Evolutionary conservation across 2,888 invertebrate species (phyloP).

Genomic region (Machimus atricapillus): DNA sequence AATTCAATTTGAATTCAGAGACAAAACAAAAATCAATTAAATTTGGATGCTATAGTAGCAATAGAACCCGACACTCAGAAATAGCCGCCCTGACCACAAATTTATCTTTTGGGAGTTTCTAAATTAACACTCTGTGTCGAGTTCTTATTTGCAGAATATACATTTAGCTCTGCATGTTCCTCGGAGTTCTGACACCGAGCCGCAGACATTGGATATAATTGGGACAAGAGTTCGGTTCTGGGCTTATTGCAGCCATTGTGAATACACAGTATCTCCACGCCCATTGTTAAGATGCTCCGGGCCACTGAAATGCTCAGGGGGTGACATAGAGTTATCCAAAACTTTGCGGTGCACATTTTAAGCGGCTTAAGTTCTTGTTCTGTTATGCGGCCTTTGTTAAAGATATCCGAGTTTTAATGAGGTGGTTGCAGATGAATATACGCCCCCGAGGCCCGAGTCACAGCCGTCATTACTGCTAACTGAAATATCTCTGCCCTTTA

Average conservation of each 20-base stretch:
- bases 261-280: background rate
- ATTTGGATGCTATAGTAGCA: conserved; percentile 5
- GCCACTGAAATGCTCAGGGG: background rate
- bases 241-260: conserved; percentile 17
- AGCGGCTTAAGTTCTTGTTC: conserved; percentile 30
- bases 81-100: conserved; percentile 14
- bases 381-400: conserved; percentile 7
- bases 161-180: background rate
- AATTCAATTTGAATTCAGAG: background rate
- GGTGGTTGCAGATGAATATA: conserved; percentile 37
- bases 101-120: conserved; percentile 33
- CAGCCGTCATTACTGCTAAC: conserved; percentile 10
- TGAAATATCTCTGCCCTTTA: background rate
- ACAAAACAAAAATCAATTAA: conserved; percentile 38
- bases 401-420: conserved; percentile 36
- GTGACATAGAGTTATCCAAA: conserved; percentile 24
- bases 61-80: background rate
- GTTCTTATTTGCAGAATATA: conserved; percentile 23
- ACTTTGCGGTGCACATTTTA: conserved; percentile 36
- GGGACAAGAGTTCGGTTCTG: conserved; percentile 15
- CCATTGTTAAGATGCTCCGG: conserved; percentile 22
- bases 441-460: conserved; percentile 9
- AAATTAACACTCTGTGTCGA: conserved; percentile 35
- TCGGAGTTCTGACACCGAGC: background rate
- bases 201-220: conserved; percentile 26